Evolutionary conservation across 2,888 invertebrate species (phyloP), one percentile per base, ranked within the genome.

Genomic region (Eupeodes latifasciatus): DNA sequence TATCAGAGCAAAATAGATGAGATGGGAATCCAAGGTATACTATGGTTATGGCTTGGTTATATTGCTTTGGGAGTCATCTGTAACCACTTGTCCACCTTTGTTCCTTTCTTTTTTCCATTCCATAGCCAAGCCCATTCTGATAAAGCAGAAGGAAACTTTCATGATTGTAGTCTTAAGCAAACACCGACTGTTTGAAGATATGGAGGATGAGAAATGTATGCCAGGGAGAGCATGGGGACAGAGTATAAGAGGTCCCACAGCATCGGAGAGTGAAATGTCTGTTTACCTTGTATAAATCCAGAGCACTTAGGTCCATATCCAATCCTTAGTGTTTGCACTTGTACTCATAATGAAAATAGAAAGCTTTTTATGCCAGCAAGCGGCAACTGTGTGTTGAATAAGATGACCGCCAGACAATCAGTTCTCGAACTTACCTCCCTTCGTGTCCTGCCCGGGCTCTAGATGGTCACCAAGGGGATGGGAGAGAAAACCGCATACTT

Each of bases 301-400:
- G 82, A 90, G 89, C 90, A 89, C 90, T 89, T 89, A 85, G 85
- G 85, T 89, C 85, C 89, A 85, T 85, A 85, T 85, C 89, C 87
- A 85, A 85, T 89, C 89, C 86, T 83, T 89, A 83, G 89, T 90
- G 90, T 90, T 90, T 90, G 89, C 90, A 89, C 90, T 90, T 89
- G 87, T 89, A 90, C 90, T 90, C 90, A 90, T 90, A 90, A 90
- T 90, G 90, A 90, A 90, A 90, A 90, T 90, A 90, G 90, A 90
- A 90, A 90, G 90, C 90, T 90, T 90, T 90, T 90, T 85, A 85
- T 85, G 85, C 89, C 82, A 82, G 53, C 85, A 89, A 85, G 85
- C 82, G 79, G 53, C 85, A 89, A 85, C 81, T 85, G 88, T 85
- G 78, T 75, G 88, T 85, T 88, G 85, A 81, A 88, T 81, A 85